Conservation (phyloP, 2,888 invertebrate species). For the Halictus quadricinctus region DNA sequence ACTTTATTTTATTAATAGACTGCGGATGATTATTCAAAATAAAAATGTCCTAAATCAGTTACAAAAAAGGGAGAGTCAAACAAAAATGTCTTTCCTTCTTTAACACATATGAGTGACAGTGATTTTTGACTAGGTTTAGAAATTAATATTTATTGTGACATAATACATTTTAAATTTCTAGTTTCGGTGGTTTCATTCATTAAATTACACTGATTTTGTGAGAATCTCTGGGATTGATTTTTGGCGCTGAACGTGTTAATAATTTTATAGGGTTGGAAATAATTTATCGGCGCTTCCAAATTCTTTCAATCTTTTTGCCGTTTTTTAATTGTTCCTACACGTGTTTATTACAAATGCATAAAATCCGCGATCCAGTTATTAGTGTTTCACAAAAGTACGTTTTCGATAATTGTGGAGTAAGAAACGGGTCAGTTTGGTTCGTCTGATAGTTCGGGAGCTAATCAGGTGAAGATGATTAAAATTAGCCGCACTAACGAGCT, state of each 20-base stretch:
- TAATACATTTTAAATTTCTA: no score
- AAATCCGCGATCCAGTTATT: background rate
- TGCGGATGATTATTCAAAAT: no score
- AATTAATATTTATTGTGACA: no score
- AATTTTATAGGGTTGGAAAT: background rate
- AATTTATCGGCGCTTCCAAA: background rate
- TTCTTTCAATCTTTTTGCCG: background rate
- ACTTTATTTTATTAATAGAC: no score
- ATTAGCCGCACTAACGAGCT: background rate
- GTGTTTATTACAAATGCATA: background rate
- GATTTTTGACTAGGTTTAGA: no score
- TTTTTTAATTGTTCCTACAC: background rate
- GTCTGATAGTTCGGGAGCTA: background rate
- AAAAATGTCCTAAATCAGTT: background rate
- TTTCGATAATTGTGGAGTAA: background rate
- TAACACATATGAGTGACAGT: no score
- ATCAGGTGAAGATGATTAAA: background rate
- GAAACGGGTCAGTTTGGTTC: background rate
- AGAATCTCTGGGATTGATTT: no score
- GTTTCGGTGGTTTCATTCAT: no score
- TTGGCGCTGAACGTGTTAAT: background rate
- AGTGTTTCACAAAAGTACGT: background rate
- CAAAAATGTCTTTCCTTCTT: background rate
- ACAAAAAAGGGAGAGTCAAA: background rate
- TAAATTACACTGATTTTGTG: no score